Evolutionary conservation across 2,888 invertebrate genomes (phyloP), one percentile per base, ranked within the genome.

Genomic region (Saturnia japonica): DNA sequence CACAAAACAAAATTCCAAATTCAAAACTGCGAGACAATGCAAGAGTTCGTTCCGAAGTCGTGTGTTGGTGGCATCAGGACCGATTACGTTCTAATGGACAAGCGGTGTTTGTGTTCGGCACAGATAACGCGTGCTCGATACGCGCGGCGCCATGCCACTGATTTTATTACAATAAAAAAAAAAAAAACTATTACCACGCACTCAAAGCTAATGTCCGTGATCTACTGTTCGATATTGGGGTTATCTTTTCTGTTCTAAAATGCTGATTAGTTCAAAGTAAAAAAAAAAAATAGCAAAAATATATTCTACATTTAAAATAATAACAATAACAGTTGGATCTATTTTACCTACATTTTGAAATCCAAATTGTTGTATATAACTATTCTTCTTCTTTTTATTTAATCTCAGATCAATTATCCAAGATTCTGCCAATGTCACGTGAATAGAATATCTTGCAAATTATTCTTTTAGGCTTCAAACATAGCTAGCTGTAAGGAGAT

Each of bases 1-100:
- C 73, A 75, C 72, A 76, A 78, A 80, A 85, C 81, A 81, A 82
- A 82, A 87, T 88, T 87, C 86, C 78, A 83, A 82, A 86, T 83
- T 82, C 79, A 80, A 85, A 87, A 85, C 84, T 85, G 87, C 87
- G 79, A 88, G 86, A 90, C 91, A 91, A 91, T 92, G 82, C 84
- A 80, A 80, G 80, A 74, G 77, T 77, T 77, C 76, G 80, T 81
- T 83, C 82, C 82, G 82, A 86, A 85, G 87, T 81, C 77, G 85
- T 89, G 90, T 91, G 93, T 90, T 93, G 93, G 93, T 93, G 92
- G 93, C 91, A 89, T 87, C 89, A 91, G 88, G 87, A 87, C 85
- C 94, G 94, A 94, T 94, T 94, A 93, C 91, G 86, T 90, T 93
- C 93, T 94, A 94, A 94, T 94, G 94, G 92, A 94, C 94, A 94